phyloP scores from a whole-genome alignment of 2,113 vertebrate genomes.

The Scalopus aquaticus region DNA sequence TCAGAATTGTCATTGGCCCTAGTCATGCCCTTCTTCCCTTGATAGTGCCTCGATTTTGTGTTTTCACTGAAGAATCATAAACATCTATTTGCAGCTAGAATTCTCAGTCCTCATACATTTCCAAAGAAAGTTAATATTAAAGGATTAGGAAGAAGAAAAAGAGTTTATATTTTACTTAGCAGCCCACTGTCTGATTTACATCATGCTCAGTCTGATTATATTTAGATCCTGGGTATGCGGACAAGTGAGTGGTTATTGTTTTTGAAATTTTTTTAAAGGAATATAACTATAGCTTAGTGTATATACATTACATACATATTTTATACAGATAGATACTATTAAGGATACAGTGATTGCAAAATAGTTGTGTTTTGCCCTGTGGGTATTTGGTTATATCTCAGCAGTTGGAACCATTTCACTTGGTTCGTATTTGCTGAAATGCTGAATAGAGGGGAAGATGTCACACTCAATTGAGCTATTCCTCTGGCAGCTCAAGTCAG shows the following conservation, averaged over 20 bases:
- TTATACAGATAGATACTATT: background rate
- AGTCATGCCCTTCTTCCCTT: background rate
- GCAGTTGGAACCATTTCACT: background rate
- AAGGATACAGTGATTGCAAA: background rate
- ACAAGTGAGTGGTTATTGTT: slow-evolving; percentile 17
- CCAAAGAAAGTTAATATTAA: background rate
- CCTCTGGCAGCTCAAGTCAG: background rate
- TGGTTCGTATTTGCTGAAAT: slow-evolving; percentile 37
- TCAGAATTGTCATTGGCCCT: background rate
- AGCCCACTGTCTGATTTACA: slow-evolving; percentile 14
- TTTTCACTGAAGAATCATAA: background rate
- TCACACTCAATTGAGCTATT: slow-evolving; percentile 18
- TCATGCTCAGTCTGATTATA: background rate
- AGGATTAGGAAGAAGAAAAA: slow-evolving; percentile 20
- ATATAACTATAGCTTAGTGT: background rate
- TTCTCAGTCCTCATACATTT: background rate
- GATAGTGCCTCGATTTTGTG: background rate
- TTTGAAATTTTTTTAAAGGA: slow-evolving; percentile 40
- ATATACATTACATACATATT: background rate
- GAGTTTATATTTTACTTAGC: background rate
- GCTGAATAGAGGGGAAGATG: background rate
- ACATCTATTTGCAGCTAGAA: background rate
- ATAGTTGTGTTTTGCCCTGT: slow-evolving; percentile 28
- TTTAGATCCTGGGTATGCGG: background rate
- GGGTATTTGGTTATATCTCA: background rate